Percentiles rank a stretch among this genome's conserved stretches.
Evolutionary conservation across 2,888 invertebrate species (phyloP).

Genomic region (Chymomyza fuscimana): DNA sequence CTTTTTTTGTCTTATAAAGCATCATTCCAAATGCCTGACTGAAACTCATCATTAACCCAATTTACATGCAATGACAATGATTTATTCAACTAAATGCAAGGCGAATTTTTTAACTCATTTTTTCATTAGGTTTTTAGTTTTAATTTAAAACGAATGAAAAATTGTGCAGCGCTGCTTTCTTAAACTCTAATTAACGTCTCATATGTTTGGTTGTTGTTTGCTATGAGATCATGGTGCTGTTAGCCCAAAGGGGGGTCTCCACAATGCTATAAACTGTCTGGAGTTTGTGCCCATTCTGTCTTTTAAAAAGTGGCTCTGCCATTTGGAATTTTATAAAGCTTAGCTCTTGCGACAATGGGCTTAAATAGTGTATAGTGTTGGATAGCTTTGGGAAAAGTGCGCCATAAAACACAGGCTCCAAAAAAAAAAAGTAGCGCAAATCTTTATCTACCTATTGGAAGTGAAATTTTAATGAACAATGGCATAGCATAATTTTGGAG

Average conservation of each 20-base stretch:
- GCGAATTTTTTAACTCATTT: constrained; percentile 9
- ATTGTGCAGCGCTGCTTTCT: constrained; percentile 41
- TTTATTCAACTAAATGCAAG: constrained; percentile 1
- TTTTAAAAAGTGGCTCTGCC: constrained; percentile 18
- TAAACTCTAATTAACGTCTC: constrained; percentile 76
- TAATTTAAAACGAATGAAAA: constrained; percentile 8
- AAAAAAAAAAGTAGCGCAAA: not conserved
- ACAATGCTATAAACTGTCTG: constrained; percentile 66
- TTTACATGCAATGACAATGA: not conserved
- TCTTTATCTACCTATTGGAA: not conserved
- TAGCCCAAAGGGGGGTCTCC: constrained; percentile 11
- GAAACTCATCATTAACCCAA: not conserved
- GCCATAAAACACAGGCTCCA: not conserved
- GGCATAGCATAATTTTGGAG: not conserved
- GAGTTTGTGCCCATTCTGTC: constrained; percentile 68
- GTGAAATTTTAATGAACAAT: not conserved
- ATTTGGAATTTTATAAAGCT: not conserved
- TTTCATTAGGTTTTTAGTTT: constrained; percentile 5
- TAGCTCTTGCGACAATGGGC: not conserved
- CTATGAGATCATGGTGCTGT: constrained; percentile 24
- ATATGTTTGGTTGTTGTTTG: constrained; percentile 29
- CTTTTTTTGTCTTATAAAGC: not conserved
- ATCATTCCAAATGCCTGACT: too few relatives aligned
- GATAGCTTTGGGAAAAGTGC: not conserved
- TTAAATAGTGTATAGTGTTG: constrained; percentile 3